Evolutionary conservation across 2,113 vertebrate species (phyloP).

Genomic region (Rafetus swinhoei): DNA sequence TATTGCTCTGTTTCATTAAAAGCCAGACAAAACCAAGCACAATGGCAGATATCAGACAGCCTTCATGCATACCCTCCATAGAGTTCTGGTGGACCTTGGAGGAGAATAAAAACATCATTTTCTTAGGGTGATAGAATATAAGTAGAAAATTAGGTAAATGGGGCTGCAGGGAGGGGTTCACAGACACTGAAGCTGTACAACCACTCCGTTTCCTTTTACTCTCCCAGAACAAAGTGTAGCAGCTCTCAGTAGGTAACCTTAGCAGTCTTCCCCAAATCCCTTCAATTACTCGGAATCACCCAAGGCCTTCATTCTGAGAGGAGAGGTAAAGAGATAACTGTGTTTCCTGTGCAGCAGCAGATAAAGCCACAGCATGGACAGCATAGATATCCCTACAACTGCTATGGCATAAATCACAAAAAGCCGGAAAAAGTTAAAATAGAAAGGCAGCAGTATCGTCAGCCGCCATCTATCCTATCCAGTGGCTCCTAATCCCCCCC

Average conservation of each 20-base stretch:
- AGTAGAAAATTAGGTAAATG: not conserved
- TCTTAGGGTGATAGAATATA: not conserved
- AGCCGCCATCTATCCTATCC: not conserved
- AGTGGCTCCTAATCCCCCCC: not conserved
- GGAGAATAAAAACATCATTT: not conserved
- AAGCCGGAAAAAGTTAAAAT: not conserved
- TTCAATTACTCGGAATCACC: not conserved
- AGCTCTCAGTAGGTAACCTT: not conserved
- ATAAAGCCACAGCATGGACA: not conserved
- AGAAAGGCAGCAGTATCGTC: not conserved
- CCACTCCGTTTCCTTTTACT: not conserved
- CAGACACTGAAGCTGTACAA: not conserved
- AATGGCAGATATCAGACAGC: not conserved
- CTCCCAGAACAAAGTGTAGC: not conserved
- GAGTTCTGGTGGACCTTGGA: not conserved
- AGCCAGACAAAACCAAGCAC: not conserved
- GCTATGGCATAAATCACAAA: not conserved
- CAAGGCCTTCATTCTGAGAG: not conserved
- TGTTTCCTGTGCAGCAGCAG: not conserved
- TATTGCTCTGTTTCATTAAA: not conserved
- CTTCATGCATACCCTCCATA: not conserved
- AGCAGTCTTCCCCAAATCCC: not conserved
- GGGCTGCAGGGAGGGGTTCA: not conserved
- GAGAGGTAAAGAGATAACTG: not conserved
- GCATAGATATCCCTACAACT: not conserved